phyloP scores from a whole-genome alignment of 2,888 invertebrate species.

The Protophormia terraenovae region DNA sequence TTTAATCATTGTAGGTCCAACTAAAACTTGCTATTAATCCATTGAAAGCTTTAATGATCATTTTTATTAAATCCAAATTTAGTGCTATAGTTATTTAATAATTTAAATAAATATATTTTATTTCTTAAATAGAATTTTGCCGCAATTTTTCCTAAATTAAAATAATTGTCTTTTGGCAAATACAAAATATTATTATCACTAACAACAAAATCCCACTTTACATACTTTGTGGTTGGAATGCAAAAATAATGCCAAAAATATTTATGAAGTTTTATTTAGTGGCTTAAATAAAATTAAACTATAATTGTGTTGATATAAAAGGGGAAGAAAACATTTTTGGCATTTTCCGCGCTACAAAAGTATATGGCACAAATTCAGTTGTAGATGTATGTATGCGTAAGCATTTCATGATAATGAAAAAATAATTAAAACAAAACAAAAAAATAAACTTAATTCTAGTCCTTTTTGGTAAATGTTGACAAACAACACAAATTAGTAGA shows the following conservation, averaged over 20 bases:
- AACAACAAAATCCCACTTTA: not conserved
- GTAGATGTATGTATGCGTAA: not conserved
- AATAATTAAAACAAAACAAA: not conserved
- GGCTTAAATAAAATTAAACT: not conserved
- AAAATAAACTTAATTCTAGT: not conserved
- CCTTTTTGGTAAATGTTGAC: slow-evolving; percentile 3
- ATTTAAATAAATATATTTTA: too few relatives aligned
- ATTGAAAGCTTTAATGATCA: too few relatives aligned
- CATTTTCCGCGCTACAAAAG: not conserved
- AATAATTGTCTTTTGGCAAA: too few relatives aligned
- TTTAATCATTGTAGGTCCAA: too few relatives aligned
- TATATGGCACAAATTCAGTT: not conserved
- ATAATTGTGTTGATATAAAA: not conserved
- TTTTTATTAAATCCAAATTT: too few relatives aligned
- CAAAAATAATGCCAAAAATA: not conserved
- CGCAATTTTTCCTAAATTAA: too few relatives aligned
- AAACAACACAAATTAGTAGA: not conserved
- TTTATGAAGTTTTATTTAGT: not conserved
- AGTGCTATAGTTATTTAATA: too few relatives aligned
- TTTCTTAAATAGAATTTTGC: too few relatives aligned
- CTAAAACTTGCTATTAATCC: too few relatives aligned
- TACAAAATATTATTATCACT: too few relatives aligned
- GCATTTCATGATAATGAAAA: slow-evolving; percentile 3
- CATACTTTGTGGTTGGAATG: not conserved
- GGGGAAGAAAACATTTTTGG: not conserved